These are phyloP conservation scores for Anguilla japonica DNA, from an alignment of 2,113 vertebrate species.

Conservation along the genomic window DNA sequence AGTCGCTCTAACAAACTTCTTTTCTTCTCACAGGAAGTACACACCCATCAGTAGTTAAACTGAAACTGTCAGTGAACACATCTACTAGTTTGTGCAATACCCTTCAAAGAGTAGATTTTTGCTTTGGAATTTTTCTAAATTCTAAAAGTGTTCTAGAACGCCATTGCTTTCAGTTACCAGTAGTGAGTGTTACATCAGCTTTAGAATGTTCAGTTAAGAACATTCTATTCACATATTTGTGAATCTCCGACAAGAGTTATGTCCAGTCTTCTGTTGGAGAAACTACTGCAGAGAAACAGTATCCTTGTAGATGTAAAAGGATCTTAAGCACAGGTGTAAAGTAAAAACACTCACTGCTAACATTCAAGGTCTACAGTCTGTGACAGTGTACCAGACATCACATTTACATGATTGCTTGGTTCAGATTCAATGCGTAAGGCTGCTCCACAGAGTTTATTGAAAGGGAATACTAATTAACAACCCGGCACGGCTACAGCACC, in stretches of 20 bases:
- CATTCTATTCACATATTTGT: no score
- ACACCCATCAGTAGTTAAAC: not conserved
- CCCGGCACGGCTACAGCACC: not conserved
- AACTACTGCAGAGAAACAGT: no score
- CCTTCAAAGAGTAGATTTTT: not conserved
- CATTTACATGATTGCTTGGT: not conserved
- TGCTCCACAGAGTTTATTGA: not conserved
- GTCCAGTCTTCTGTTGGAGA: no score
- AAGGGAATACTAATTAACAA: not conserved
- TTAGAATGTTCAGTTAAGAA: no score
- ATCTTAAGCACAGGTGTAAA: not conserved
- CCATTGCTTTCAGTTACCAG: no score
- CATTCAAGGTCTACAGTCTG: not conserved
- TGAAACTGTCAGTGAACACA: not conserved
- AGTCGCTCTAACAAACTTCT: not conserved
- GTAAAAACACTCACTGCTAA: not conserved
- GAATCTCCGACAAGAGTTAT: no score
- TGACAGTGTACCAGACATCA: not conserved
- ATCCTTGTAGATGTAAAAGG: no score
- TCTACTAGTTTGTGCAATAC: not conserved
- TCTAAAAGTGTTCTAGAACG: no score
- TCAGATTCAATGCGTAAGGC: not conserved
- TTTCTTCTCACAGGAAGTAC: not conserved
- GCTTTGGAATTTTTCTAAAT: no score
- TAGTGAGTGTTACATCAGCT: no score